Evolutionary conservation across 2,888 invertebrate species (phyloP).

Genomic region (Galeopsomyia nigrocyanea): DNA sequence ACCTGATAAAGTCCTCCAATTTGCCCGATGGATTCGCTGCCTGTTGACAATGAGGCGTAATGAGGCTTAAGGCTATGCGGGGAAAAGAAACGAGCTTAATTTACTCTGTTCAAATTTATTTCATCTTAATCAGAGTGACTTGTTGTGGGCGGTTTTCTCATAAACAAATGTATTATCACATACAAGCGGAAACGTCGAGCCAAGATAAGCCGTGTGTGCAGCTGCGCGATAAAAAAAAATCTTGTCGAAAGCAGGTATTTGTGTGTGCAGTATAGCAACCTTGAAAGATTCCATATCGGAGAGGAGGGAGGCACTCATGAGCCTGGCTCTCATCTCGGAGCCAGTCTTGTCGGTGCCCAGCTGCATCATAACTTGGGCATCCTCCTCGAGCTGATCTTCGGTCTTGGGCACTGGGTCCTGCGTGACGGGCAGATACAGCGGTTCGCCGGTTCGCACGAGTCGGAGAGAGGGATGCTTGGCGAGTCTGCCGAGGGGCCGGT

Average conservation of each 20-base stretch:
- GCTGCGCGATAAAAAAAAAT: too few species aligned
- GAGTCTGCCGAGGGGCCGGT: conserved; percentile 79
- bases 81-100: too few species aligned
- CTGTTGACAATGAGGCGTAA: conserved; percentile 59
- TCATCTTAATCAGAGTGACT: too few species aligned
- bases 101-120: too few species aligned
- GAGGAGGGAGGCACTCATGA: conserved; percentile 94
- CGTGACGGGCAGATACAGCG: conserved; percentile 85
- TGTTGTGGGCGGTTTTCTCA: too few species aligned
- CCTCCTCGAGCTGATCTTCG: conserved; percentile 95
- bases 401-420: conserved; percentile 97
- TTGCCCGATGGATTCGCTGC: conserved; percentile 94
- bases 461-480: conserved; percentile 78
- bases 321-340: conserved; percentile 87
- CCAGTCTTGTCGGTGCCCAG: conserved; percentile 88
- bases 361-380: conserved; percentile 89
- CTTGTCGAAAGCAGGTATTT: too few species aligned
- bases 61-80: too few species aligned
- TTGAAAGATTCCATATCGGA: conserved; percentile 99
- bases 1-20: conserved; percentile 95
- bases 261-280: conserved; percentile 66
- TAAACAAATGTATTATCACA: too few species aligned
- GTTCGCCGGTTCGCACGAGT: conserved; percentile 78
- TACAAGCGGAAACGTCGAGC: too few species aligned
- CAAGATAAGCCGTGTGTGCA: too few species aligned